Evolutionary conservation across 2,797 vertebrate genomes (phyloP).

Genomic region (Rhinoraja longicauda): DNA sequence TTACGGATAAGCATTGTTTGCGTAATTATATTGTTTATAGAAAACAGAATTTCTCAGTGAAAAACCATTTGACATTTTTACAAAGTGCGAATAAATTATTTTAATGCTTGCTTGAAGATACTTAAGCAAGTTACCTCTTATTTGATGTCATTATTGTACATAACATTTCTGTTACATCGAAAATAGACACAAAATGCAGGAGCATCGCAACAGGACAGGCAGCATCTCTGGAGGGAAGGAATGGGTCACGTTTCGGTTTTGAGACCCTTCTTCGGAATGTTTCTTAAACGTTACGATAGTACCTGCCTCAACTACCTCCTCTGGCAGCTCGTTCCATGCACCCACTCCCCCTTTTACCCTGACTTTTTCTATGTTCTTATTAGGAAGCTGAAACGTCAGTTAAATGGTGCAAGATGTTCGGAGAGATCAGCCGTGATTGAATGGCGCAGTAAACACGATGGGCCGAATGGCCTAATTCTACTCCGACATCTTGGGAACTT

Average conservation of each 20-base stretch:
- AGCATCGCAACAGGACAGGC: no score
- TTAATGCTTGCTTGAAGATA: background rate
- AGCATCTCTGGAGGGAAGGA: no score
- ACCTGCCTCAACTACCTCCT: no score
- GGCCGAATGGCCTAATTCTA: no score
- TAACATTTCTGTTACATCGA: background rate
- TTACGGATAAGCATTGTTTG: background rate
- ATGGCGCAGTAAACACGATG: no score
- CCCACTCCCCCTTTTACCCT: background rate
- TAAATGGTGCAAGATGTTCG: background rate
- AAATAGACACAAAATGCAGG: no score
- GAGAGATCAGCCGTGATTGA: background rate
- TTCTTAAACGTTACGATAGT: no score
- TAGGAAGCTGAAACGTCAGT: background rate
- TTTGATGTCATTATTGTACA: background rate
- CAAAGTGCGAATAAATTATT: background rate
- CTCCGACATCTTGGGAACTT: no score
- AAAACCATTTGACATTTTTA: background rate
- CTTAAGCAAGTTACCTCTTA: background rate
- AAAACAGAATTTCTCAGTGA: background rate
- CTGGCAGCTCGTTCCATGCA: no score
- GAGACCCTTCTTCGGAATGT: no score
- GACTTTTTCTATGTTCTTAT: constrained; percentile 2
- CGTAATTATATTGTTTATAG: background rate
- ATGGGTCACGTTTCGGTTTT: no score